Conservation (phyloP, 2,888 invertebrate genomes). For the Nudaria mundana region DNA sequence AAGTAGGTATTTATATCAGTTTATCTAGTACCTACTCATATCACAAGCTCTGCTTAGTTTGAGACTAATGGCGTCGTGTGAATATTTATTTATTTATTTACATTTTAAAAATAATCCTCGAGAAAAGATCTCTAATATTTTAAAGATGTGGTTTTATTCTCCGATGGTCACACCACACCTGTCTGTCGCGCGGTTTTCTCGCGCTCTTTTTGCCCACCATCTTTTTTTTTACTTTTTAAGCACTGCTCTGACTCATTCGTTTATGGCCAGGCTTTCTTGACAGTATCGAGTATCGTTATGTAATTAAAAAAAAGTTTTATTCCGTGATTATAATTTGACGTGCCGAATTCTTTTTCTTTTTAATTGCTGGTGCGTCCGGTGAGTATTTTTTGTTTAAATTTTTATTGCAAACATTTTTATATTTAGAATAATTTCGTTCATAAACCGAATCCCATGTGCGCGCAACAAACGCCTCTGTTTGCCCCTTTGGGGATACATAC, state of each 20-base stretch:
- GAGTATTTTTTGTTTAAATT: conserved; percentile 7
- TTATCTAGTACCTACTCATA: no score
- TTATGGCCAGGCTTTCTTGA: conserved; percentile 39
- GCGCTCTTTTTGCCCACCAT: conserved; percentile 46
- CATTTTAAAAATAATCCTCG: no score
- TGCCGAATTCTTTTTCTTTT: conserved; percentile 12
- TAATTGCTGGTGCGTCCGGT: conserved; percentile 14
- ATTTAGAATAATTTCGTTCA: no score
- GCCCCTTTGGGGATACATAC: no score
- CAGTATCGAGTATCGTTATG: conserved; percentile 38
- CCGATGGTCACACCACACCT: conserved; percentile 54
- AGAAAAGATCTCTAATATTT: conserved; percentile 38
- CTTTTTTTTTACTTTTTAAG: conserved; percentile 36
- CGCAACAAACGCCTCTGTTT: no score
- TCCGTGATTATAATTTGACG: conserved; percentile 21
- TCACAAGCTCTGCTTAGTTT: no score
- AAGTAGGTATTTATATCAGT: no score
- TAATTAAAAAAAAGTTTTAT: conserved; percentile 30
- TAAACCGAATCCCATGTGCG: no score
- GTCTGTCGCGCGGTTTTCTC: conserved; percentile 35
- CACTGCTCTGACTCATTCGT: conserved; percentile 42
- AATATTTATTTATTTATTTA: no score
- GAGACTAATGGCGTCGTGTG: no score
- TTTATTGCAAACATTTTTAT: background rate
- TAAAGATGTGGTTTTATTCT: conserved; percentile 54